A percentile compares a stretch with the other conserved stretches of the same genome.
phyloP scores from a whole-genome alignment of 2,797 vertebrate species.

The Emys orbicularis region DNA sequence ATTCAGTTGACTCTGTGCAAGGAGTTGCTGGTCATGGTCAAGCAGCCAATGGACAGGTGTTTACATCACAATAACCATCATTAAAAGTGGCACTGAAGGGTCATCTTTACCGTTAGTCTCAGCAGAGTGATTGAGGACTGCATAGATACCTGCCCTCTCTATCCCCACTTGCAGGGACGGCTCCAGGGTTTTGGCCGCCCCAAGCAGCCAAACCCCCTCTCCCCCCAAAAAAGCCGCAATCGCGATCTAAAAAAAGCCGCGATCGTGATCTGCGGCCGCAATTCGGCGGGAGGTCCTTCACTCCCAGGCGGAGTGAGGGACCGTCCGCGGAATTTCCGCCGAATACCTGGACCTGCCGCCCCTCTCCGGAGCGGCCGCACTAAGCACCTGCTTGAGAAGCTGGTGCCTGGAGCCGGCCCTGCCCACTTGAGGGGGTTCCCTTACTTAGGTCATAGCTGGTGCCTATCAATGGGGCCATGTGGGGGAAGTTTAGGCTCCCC shows the following conservation, averaged over 20 bases:
- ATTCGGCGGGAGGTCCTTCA: no score
- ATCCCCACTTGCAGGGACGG: background rate
- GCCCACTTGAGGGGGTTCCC: background rate
- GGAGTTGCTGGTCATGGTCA: background rate
- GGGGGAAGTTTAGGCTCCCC: background rate
- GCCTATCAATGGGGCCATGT: background rate
- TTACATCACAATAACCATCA: fast-evolving
- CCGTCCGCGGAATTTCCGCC: no score
- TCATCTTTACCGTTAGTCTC: background rate
- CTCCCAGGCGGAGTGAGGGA: no score
- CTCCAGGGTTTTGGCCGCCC: no score
- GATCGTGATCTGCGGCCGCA: no score
- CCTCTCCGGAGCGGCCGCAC: no score
- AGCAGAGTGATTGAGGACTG: background rate
- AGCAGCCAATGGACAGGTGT: background rate
- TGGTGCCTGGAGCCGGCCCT: no score
- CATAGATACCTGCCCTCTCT: background rate
- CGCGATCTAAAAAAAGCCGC: no score
- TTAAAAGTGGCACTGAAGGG: background rate
- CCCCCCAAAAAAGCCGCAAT: no score
- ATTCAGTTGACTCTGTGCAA: background rate
- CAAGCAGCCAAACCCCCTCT: no score
- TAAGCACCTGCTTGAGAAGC: no score
- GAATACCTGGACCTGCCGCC: no score
- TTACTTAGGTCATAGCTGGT: background rate